A percentile compares a stretch with the other conserved stretches of the same genome.
These are phyloP conservation scores for Colostygia pectinataria DNA, from an alignment of 2,888 invertebrate species.

Conservation along the genomic window DNA sequence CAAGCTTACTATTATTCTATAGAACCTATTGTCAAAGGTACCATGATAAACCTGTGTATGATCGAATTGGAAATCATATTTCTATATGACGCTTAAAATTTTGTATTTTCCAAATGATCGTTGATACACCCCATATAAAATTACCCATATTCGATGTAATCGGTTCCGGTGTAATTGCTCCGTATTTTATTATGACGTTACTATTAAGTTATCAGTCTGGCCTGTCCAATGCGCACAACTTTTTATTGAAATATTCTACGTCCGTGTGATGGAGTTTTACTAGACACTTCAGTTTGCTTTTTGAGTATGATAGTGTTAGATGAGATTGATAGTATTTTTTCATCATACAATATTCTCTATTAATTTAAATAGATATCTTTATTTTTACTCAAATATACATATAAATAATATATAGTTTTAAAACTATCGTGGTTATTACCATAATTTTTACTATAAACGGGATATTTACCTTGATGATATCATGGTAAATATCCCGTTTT, in stretches of 20 bases:
- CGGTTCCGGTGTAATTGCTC: conserved; percentile 39
- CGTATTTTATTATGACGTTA: conserved; percentile 35
- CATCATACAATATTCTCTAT: too few relatives aligned
- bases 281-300: conserved; percentile 14
- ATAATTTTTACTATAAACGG: too few relatives aligned
- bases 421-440: too few relatives aligned
- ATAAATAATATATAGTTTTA: too few relatives aligned
- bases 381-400: neutral
- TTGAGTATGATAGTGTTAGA: conserved; percentile 2
- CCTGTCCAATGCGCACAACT: conserved; percentile 42
- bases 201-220: conserved; percentile 19
- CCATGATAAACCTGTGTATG: too few relatives aligned
- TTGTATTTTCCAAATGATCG: neutral
- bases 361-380: too few relatives aligned
- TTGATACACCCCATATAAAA: conserved; percentile 30
- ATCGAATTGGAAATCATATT: too few relatives aligned
- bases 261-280: conserved; percentile 20
- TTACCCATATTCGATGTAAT: conserved; percentile 35
- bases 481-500: too few relatives aligned
- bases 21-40: too few relatives aligned
- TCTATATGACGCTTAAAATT: too few relatives aligned
- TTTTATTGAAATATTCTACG: conserved; percentile 38
- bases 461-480: too few relatives aligned
- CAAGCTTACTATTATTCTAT: too few relatives aligned
- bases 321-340: neutral